Conservation (phyloP, 2,113 vertebrate genomes). For the Daphoenositta chrysoptera region DNA sequence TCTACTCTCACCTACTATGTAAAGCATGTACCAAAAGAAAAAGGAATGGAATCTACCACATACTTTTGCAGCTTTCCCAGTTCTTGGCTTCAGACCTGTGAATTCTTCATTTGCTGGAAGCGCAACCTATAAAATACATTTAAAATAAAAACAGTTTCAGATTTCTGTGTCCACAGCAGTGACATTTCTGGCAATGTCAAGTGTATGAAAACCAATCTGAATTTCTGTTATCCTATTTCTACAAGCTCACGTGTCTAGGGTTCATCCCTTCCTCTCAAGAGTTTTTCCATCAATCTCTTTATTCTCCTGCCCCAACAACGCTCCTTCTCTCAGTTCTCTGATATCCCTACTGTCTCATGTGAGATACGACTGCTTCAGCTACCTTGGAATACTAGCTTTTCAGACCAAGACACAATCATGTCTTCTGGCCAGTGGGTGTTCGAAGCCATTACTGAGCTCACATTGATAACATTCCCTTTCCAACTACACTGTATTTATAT, state of each 20-base stretch:
- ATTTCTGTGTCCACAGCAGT: background rate
- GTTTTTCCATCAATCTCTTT: background rate
- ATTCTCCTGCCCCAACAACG: background rate
- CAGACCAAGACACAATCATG: background rate
- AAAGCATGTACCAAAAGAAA: background rate
- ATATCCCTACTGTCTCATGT: background rate
- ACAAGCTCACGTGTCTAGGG: background rate
- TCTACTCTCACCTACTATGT: background rate
- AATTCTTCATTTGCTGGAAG: slow-evolving; percentile 87
- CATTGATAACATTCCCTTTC: rapidly evolving
- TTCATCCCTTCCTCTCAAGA: background rate
- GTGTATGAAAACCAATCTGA: background rate
- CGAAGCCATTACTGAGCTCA: background rate
- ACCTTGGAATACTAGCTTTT: background rate
- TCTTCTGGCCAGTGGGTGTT: background rate
- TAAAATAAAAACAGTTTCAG: background rate
- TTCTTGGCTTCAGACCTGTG: slow-evolving; percentile 82
- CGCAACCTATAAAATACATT: slow-evolving; percentile 80
- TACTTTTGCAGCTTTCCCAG: slow-evolving; percentile 96
- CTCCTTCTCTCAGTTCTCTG: background rate
- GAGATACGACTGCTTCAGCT: background rate
- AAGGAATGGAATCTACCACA: background rate
- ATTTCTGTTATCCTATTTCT: background rate
- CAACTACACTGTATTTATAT: background rate
- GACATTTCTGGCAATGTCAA: background rate